A percentile compares a stretch with the other conserved stretches of the same genome.
Conservation (phyloP, 2,888 invertebrate species). For the Microplitis manilae region DNA sequence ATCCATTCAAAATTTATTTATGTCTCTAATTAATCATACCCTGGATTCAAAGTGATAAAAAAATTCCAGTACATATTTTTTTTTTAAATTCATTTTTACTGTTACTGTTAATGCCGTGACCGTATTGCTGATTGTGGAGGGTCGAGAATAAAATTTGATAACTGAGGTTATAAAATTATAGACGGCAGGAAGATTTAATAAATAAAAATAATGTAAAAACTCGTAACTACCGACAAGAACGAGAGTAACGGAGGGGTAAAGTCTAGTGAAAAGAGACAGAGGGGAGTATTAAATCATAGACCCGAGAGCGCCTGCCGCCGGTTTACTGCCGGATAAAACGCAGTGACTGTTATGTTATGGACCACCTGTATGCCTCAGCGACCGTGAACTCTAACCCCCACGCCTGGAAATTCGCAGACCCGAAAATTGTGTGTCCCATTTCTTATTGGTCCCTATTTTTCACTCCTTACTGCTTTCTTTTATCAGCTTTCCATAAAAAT, state of each 20-base stretch:
- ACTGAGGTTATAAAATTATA: not conserved
- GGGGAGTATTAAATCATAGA: slow-evolving; percentile 70
- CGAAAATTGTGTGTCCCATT: slow-evolving; percentile 16
- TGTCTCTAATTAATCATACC: not conserved
- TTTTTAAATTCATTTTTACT: not conserved
- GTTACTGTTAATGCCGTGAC: not conserved
- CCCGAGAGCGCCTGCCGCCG: slow-evolving; percentile 67
- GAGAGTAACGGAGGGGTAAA: slow-evolving; percentile 47
- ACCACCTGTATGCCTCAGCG: slow-evolving; percentile 71
- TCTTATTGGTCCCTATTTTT: not conserved
- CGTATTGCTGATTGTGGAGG: not conserved
- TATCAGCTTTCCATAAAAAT: slow-evolving; percentile 12
- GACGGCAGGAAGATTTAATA: not conserved
- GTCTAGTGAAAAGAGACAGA: slow-evolving; percentile 57
- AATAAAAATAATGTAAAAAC: slow-evolving; percentile 8
- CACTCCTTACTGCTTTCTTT: slow-evolving; percentile 11
- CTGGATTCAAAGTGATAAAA: not conserved
- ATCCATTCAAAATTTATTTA: not conserved
- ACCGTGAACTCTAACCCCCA: slow-evolving; percentile 63
- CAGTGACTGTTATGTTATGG: slow-evolving; percentile 72
- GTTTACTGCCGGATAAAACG: slow-evolving; percentile 72
- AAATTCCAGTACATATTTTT: not conserved
- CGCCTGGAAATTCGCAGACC: slow-evolving; percentile 26
- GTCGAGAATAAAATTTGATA: not conserved
- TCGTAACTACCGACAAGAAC: slow-evolving; percentile 23